Conservation (phyloP, 2,113 vertebrate genomes). For the Pelmatolapia mariae region DNA sequence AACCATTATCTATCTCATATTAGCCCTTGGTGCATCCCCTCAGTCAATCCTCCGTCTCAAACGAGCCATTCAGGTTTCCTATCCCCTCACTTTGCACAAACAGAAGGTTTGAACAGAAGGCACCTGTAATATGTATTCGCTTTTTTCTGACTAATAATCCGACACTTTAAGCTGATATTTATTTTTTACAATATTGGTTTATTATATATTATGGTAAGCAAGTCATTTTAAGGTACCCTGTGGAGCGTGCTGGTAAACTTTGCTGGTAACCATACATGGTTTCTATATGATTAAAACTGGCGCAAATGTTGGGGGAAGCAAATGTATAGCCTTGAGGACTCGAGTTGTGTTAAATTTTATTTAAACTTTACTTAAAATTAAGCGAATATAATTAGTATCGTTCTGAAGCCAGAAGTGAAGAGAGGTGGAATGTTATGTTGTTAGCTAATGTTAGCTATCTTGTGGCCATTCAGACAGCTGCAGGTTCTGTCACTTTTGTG, state of each 20-base stretch:
- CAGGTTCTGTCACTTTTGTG: not conserved
- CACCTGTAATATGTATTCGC: not conserved
- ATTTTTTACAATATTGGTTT: not conserved
- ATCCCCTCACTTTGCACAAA: not conserved
- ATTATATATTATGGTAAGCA: not conserved
- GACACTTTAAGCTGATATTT: not conserved
- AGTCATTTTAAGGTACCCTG: not conserved
- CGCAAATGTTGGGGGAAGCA: not conserved
- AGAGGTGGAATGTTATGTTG: not conserved
- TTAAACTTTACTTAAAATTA: not conserved
- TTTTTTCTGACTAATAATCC: not conserved
- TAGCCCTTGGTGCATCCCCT: not conserved
- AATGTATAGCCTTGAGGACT: not conserved
- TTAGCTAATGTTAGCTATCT: not conserved
- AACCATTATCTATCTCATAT: not conserved
- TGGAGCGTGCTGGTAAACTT: rapidly evolving
- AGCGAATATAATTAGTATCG: not conserved
- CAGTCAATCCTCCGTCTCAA: not conserved
- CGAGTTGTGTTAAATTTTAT: not conserved
- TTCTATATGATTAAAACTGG: not conserved
- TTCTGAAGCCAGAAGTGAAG: not conserved
- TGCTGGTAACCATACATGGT: not conserved
- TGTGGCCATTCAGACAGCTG: not conserved
- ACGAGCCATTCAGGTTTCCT: not conserved
- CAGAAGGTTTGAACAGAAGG: not conserved